phyloP scores from a whole-genome alignment of 2,797 vertebrate genomes.

The Loris lydekkerianus region DNA sequence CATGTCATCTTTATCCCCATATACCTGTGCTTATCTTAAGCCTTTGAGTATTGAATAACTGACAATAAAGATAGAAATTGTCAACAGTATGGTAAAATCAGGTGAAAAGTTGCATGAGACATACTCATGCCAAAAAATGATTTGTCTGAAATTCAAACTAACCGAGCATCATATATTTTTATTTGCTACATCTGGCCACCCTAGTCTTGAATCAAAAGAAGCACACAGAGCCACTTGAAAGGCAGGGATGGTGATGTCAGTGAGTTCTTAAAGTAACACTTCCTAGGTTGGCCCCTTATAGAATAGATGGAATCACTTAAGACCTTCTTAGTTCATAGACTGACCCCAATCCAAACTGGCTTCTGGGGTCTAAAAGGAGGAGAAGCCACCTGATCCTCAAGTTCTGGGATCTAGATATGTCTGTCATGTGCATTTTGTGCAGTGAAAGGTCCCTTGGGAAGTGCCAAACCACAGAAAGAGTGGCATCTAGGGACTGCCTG shows the following conservation, averaged over 20 bases:
- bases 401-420: neutral
- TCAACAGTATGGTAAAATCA: neutral
- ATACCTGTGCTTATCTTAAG: conserved; percentile 22
- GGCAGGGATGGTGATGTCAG: neutral
- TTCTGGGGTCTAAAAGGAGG: neutral
- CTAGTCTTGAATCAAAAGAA: neutral
- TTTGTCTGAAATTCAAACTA: conserved; percentile 44
- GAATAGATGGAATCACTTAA: neutral
- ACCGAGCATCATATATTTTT: neutral
- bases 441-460: neutral
- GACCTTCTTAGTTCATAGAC: neutral
- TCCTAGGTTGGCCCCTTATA: neutral
- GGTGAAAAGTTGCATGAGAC: neutral
- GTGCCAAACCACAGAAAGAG: neutral
- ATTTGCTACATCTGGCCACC: neutral
- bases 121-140: neutral
- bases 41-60: conserved; percentile 57
- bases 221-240: neutral
- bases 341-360: neutral
- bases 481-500: neutral
- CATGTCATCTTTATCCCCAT: neutral
- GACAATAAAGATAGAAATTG: conserved; percentile 64
- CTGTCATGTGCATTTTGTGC: neutral
- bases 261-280: neutral
- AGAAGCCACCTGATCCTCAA: neutral